Evolutionary conservation across 2,888 invertebrate species (phyloP), one percentile per base, ranked within the genome.

Genomic region (Zygothrica quintamaculata): DNA sequence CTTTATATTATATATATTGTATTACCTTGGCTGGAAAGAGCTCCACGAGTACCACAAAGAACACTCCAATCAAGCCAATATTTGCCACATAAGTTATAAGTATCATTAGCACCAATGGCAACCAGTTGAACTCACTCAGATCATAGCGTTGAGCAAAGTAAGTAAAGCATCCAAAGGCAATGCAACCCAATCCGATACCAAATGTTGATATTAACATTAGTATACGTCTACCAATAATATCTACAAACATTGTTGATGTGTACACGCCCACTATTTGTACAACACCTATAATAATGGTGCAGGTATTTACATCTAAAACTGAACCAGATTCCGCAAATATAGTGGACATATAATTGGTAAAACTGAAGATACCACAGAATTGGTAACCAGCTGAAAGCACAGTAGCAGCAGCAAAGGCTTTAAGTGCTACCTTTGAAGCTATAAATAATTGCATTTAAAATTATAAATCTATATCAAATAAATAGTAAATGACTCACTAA

Each of bases 311-410:
- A 58, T 89, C 87, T 29, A 91, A 60, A 3, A 70, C 46, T 0
- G 89, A 82, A 0, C 89, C 86, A 0, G 89, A 81, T 1, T 77
- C 69, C 5, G 71, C 72, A 53, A 91, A 91, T 31, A 91, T 89
- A 11, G 77, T 68, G 9, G 90, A 87, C 74, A 90, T 88, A 48
- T 91, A 91, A 51, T 88, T 90, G 1, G 89, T 71, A 36, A 91
- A 85, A 6, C 88, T 87, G 39, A 88, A 90, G 8, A 77, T 65
- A 1, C 91, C 90, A 25, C 89, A 84, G 42, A 85, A 84, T 33
- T 88, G 88, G 57, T 88, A 88, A 0, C 89, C 75, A 22, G 77
- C 12, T 1, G 80, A 65, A 0, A 91, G 69, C 0, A 88, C 77
- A 2, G 70, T 1, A 0, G 88, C 82, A 0, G 76, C 79, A 0